A percentile compares a stretch with the other conserved stretches of the same genome.
These are phyloP conservation scores for Agrotis exclamationis DNA, from an alignment of 2,888 invertebrate species.

Conservation along the genomic window DNA sequence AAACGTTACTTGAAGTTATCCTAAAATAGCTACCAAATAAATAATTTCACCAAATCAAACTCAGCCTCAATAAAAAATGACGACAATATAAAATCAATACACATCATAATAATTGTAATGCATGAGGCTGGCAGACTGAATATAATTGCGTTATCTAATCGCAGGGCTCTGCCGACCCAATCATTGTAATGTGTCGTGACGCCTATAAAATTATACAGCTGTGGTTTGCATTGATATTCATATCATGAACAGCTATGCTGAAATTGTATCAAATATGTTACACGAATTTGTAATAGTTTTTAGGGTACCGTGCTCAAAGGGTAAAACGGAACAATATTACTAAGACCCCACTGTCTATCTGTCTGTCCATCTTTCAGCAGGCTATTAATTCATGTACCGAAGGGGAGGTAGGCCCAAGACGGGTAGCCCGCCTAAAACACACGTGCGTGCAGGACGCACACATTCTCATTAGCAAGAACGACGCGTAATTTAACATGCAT, in stretches of 20 bases:
- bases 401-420: no score
- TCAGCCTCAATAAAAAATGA: constrained; percentile 26
- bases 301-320: no score
- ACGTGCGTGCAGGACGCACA: no score
- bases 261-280: constrained; percentile 4
- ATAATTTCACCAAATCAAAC: constrained; percentile 11
- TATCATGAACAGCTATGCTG: background rate
- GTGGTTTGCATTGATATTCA: constrained; percentile 29
- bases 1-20: no score
- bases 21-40: background rate
- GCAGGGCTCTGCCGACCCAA: constrained; percentile 20
- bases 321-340: no score
- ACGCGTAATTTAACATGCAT: no score
- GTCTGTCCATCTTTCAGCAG: no score
- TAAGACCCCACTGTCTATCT: no score
- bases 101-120: constrained; percentile 41
- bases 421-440: no score
- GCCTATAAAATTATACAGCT: constrained; percentile 37
- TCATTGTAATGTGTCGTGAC: constrained; percentile 38
- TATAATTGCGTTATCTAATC: constrained; percentile 50
- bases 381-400: no score
- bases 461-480: no score
- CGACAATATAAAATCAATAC: constrained; percentile 42
- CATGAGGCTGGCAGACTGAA: constrained; percentile 35
- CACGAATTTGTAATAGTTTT: no score